Evolutionary conservation across 2,888 invertebrate genomes (phyloP).

Genomic region (Spialia ferax): DNA sequence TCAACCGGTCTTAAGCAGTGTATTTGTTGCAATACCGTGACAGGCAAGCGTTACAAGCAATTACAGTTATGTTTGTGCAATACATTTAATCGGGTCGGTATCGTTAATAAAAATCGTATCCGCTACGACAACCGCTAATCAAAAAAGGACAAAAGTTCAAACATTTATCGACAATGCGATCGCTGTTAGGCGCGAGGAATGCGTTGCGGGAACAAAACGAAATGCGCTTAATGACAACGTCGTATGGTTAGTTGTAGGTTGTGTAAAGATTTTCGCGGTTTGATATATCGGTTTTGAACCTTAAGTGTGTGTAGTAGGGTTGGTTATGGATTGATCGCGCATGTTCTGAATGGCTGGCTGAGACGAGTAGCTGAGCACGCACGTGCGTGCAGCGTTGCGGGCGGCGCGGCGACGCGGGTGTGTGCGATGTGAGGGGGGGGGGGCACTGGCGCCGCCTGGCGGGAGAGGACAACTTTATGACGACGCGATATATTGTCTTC

Average conservation of each 20-base stretch:
- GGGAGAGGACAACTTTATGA: constrained; percentile 82
- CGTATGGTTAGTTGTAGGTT: constrained; percentile 76
- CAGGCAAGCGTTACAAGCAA: constrained; percentile 29
- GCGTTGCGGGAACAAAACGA: constrained; percentile 64
- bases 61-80: constrained; percentile 42
- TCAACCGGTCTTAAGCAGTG: background rate
- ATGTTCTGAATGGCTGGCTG: constrained; percentile 58
- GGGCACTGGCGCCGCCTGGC: constrained; percentile 77
- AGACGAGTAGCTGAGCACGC: constrained; percentile 70
- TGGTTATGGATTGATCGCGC: constrained; percentile 56
- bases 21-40: constrained; percentile 1
- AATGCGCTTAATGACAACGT: constrained; percentile 73
- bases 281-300: constrained; percentile 56
- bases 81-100: constrained; percentile 48
- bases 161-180: constrained; percentile 74
- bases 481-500: constrained; percentile 80
- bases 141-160: constrained; percentile 83
- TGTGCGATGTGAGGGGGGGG: constrained; percentile 48
- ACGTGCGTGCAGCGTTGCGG: constrained; percentile 71
- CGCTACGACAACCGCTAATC: constrained; percentile 76
- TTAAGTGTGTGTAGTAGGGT: constrained; percentile 62
- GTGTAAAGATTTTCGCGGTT: constrained; percentile 58
- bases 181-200: constrained; percentile 69
- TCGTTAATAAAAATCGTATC: constrained; percentile 68
- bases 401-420: constrained; percentile 35